Percentiles rank a stretch among this genome's conserved stretches.
Conservation (phyloP, 2,797 vertebrate genomes). For the Trachops cirrhosus region DNA sequence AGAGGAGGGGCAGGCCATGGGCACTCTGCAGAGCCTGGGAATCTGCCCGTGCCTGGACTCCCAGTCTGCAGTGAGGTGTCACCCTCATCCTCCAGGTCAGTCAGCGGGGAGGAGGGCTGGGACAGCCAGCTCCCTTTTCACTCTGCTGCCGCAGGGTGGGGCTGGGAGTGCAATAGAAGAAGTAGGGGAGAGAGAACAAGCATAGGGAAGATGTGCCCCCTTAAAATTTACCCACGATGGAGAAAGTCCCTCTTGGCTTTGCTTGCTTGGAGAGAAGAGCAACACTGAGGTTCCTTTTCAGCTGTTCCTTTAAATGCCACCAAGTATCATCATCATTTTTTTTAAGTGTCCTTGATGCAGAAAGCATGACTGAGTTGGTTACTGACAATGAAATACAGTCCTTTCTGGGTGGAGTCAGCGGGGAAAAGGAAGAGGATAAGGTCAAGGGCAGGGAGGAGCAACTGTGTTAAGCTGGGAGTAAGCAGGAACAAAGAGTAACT, state of each 20-base stretch:
- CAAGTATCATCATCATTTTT: not conserved
- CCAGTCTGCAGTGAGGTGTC: not conserved
- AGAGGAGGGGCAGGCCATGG: not conserved
- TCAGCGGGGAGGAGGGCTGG: not conserved
- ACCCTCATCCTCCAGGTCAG: not conserved
- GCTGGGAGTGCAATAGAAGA: not conserved
- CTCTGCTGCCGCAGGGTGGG: not conserved
- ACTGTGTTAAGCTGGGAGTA: not conserved
- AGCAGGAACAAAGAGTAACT: not conserved
- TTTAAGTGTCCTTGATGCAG: constrained; percentile 16
- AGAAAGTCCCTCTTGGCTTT: not conserved
- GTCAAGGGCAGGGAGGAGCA: not conserved
- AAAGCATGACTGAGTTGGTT: not conserved
- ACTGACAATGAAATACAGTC: not conserved
- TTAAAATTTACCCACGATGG: not conserved
- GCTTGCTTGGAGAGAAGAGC: not conserved
- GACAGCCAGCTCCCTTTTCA: not conserved
- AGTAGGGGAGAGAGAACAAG: not conserved
- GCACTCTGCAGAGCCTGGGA: constrained; percentile 41
- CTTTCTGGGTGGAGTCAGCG: constrained; percentile 1
- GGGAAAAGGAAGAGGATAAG: not conserved
- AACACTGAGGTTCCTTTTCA: not conserved
- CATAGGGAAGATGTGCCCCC: not conserved
- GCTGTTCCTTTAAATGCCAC: not conserved
- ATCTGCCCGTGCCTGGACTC: not conserved